Evolutionary conservation across 2,888 invertebrate genomes (phyloP).

Genomic region (Erynnis tages): DNA sequence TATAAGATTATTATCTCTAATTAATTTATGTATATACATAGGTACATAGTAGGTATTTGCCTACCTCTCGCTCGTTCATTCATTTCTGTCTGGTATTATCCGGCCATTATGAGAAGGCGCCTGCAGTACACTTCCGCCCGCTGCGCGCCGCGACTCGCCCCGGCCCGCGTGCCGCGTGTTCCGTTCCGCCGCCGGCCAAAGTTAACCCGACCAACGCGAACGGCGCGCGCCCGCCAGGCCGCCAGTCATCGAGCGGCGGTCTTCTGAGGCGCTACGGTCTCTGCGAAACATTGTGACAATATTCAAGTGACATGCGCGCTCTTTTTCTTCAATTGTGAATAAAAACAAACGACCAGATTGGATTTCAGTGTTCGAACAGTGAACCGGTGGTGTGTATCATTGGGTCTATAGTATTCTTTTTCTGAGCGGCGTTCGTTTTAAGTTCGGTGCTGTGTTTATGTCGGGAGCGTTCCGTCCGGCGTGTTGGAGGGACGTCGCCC

Average conservation of each 20-base stretch:
- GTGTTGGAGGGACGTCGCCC: conserved; percentile 72
- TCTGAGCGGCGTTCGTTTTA: conserved; percentile 53
- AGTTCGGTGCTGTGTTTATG: conserved; percentile 79
- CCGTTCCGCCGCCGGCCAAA: conserved; percentile 30
- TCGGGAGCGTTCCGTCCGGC: conserved; percentile 70
- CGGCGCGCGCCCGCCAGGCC: conserved; percentile 51
- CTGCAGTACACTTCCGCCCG: conserved; percentile 47
- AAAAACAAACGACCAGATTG: conserved; percentile 67
- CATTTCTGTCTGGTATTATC: conserved; percentile 38
- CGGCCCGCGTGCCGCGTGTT: conserved; percentile 26
- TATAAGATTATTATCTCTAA: too few relatives aligned
- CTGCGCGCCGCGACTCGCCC: conserved; percentile 45
- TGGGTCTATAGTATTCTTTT: conserved; percentile 42
- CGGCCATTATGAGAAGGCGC: conserved; percentile 35
- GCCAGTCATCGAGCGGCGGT: conserved; percentile 77
- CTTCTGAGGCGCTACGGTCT: conserved; percentile 31
- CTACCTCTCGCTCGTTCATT: conserved; percentile 33
- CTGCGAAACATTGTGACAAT: conserved; percentile 40
- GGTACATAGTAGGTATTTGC: neutral
- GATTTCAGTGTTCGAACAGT: conserved; percentile 70
- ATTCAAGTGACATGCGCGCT: conserved; percentile 67
- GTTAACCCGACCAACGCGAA: conserved; percentile 38
- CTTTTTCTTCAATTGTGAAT: conserved; percentile 61
- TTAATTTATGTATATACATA: too few relatives aligned
- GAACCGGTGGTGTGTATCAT: conserved; percentile 64